Percentiles rank a stretch among this genome's conserved stretches.
phyloP scores from a whole-genome alignment of 2,888 invertebrate genomes.

The Scaptomyza tumidula region DNA sequence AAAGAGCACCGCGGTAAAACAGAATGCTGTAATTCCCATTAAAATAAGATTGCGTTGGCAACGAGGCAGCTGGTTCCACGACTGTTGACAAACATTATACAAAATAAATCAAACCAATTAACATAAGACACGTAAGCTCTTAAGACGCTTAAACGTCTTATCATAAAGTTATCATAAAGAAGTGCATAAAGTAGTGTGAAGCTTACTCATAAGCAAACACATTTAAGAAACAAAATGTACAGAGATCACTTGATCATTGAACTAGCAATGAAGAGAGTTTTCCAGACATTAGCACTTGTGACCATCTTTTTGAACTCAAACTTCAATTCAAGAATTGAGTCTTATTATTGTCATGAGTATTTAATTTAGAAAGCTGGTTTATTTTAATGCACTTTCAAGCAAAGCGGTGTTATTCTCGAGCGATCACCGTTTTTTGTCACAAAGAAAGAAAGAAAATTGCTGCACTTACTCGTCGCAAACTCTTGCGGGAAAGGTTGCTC shows the following conservation, averaged over 20 bases:
- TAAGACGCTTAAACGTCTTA: no score
- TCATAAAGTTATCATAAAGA: neutral
- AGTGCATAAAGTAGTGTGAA: neutral
- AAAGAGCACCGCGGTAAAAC: slow-evolving; percentile 87
- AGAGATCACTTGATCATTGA: neutral
- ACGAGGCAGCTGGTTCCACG: slow-evolving; percentile 94
- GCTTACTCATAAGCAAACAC: neutral
- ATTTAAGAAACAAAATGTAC: neutral
- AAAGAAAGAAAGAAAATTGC: neutral
- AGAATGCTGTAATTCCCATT: slow-evolving; percentile 86
- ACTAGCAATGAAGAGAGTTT: neutral
- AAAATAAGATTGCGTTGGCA: slow-evolving; percentile 92
- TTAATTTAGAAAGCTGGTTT: no score
- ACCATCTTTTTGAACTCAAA: neutral
- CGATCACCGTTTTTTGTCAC: neutral
- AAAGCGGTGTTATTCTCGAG: neutral
- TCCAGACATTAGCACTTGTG: neutral
- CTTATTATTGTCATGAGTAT: no score
- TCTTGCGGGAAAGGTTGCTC: slow-evolving; percentile 72
- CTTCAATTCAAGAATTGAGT: neutral
- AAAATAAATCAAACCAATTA: slow-evolving; percentile 19
- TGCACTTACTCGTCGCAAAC: slow-evolving; percentile 82
- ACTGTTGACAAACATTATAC: slow-evolving; percentile 85
- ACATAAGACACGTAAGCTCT: slow-evolving; percentile 4
- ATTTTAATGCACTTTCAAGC: neutral